Conservation (phyloP, 2,113 vertebrate species). For the Parotia lawesii region DNA sequence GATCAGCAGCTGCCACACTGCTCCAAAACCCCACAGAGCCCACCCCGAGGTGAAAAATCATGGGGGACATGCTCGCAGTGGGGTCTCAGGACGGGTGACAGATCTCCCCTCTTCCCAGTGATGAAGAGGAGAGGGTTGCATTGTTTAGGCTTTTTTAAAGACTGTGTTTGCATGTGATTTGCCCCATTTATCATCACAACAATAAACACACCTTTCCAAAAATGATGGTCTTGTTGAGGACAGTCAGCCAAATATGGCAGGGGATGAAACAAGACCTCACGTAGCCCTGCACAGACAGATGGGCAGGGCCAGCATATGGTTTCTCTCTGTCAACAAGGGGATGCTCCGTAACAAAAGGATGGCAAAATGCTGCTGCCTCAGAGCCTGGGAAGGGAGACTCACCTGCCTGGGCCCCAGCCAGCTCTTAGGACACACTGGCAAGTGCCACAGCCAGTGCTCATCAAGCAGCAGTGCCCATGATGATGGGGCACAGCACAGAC, state of each 20-base stretch:
- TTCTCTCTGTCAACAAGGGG: not conserved
- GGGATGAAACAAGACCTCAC: not conserved
- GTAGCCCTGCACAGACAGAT: not conserved
- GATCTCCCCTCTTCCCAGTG: not conserved
- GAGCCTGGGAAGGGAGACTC: not conserved
- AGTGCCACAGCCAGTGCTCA: not conserved
- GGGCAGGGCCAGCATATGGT: not conserved
- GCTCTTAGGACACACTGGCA: accelerated
- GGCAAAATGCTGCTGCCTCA: not conserved
- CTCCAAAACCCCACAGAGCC: not conserved
- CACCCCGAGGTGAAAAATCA: not conserved
- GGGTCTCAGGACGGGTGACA: not conserved
- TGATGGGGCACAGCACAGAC: accelerated
- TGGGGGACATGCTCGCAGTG: accelerated
- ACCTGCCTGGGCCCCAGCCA: not conserved
- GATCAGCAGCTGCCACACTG: accelerated
- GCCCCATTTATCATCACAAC: not conserved
- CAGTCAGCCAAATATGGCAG: accelerated
- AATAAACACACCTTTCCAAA: not conserved
- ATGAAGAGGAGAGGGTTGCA: not conserved
- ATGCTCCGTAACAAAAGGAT: not conserved
- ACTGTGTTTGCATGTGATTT: not conserved
- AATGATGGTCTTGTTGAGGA: not conserved
- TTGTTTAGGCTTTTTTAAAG: not conserved
- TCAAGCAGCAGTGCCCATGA: accelerated